These are phyloP conservation scores for Apteryx mantelli DNA, from an alignment of 2,113 vertebrate genomes.

Conservation along the genomic window DNA sequence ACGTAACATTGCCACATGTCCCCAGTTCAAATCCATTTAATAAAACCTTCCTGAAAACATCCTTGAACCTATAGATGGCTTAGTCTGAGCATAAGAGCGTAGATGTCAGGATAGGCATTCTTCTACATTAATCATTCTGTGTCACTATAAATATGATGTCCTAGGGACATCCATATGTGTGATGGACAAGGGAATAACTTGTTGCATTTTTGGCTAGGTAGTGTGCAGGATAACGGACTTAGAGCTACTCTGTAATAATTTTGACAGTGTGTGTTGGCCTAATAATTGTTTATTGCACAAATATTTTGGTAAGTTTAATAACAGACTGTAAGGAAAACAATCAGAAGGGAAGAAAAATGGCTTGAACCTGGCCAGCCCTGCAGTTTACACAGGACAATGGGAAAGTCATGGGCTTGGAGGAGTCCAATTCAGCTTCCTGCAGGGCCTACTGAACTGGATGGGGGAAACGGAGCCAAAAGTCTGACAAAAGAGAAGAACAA, in stretches of 20 bases:
- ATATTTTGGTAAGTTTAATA: constrained; percentile 20
- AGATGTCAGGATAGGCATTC: rapidly evolving
- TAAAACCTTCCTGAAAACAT: neutral
- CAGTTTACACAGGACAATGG: constrained; percentile 30
- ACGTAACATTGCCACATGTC: neutral
- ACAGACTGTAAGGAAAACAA: constrained; percentile 11
- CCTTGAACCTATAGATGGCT: neutral
- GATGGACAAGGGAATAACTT: neutral
- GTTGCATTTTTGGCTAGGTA: neutral
- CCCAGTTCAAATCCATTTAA: neutral
- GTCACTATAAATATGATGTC: neutral
- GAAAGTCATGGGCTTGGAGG: constrained; percentile 51
- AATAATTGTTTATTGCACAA: constrained; percentile 5
- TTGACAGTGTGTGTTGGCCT: neutral
- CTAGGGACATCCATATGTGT: neutral
- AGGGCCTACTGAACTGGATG: constrained; percentile 54
- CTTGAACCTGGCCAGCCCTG: constrained; percentile 21
- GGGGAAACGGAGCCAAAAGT: constrained; percentile 43
- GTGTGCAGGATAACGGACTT: neutral
- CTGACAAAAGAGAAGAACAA: constrained; percentile 29
- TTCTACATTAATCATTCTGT: rapidly evolving
- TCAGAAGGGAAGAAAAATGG: constrained; percentile 28
- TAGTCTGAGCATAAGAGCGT: neutral
- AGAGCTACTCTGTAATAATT: neutral
- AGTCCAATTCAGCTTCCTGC: constrained; percentile 52